These are phyloP conservation scores for Xenopus tropicalis DNA, from an alignment of 2,113 vertebrate genomes.

Conservation along the genomic window DNA sequence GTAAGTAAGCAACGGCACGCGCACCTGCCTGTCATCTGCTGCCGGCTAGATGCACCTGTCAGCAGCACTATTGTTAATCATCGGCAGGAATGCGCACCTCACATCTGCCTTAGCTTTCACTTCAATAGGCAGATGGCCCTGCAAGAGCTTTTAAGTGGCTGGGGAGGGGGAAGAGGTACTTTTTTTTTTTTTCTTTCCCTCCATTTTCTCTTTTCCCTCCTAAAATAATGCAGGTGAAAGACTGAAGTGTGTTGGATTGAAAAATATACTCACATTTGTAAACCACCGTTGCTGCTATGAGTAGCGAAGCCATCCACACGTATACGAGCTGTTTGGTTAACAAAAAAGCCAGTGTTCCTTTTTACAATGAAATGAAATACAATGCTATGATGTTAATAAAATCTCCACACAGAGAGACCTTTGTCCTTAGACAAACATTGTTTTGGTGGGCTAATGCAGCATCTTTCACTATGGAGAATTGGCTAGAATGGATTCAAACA, in stretches of 20 bases:
- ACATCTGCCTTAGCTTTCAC: slow-evolving; percentile 62
- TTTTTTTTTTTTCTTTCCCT: slow-evolving; percentile 8
- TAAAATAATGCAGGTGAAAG: slow-evolving; percentile 49
- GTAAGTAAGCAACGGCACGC: slow-evolving; percentile 53
- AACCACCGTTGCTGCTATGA: background rate
- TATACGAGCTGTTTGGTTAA: background rate
- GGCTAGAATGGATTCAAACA: too few relatives aligned
- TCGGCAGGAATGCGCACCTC: slow-evolving; percentile 55
- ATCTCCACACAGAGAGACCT: too few relatives aligned
- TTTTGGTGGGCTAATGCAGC: too few relatives aligned
- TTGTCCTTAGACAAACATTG: too few relatives aligned
- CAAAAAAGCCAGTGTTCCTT: background rate
- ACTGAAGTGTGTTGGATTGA: slow-evolving; percentile 60
- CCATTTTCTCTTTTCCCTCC: slow-evolving; percentile 13
- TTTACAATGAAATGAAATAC: too few relatives aligned
- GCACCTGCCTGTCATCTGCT: slow-evolving; percentile 64
- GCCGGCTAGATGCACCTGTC: slow-evolving; percentile 59
- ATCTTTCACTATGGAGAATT: too few relatives aligned
- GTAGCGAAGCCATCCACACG: background rate
- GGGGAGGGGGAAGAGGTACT: slow-evolving; percentile 49
- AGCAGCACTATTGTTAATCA: slow-evolving; percentile 51
- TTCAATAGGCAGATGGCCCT: slow-evolving; percentile 45
- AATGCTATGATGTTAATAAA: too few relatives aligned
- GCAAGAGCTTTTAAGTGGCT: slow-evolving; percentile 15
- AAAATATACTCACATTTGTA: slow-evolving; percentile 4